Percentiles rank a stretch among this genome's conserved stretches.
These are phyloP conservation scores for Agrilus mali DNA, from an alignment of 2,888 invertebrate genomes.

Conservation along the genomic window DNA sequence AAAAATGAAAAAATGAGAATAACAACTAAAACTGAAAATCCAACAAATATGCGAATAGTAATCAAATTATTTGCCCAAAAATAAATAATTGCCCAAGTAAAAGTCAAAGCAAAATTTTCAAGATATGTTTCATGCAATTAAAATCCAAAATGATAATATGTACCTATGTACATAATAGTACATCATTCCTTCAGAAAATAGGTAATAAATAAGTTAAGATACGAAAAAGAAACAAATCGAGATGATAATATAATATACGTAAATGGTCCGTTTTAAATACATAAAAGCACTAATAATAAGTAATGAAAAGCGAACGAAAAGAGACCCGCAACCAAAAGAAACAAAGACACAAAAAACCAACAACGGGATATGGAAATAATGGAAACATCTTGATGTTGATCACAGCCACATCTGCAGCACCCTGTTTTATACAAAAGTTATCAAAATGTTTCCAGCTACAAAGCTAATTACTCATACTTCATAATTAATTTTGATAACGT, in stretches of 20 bases:
- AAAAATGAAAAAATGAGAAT: constrained; percentile 31
- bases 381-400: constrained; percentile 42
- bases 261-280: too few species aligned
- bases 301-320: constrained; percentile 9
- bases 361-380: constrained; percentile 27
- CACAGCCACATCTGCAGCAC: constrained; percentile 30
- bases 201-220: background rate
- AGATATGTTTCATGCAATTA: background rate
- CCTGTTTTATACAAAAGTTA: constrained; percentile 19
- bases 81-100: too few species aligned
- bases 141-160: background rate
- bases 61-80: background rate
- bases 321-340: constrained; percentile 14
- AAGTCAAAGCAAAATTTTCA: too few species aligned
- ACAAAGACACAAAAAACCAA: constrained; percentile 27
- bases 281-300: constrained; percentile 9
- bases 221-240: background rate
- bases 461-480: constrained; percentile 1
- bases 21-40: background rate
- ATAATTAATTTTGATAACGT: constrained; percentile 9
- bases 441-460: constrained; percentile 37
- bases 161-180: background rate
- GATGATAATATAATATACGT: background rate
- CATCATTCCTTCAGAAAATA: background rate
- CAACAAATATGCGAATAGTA: background rate